Evolutionary conservation across 2,113 vertebrate genomes (phyloP).

Genomic region (Seriola aureovittata): DNA sequence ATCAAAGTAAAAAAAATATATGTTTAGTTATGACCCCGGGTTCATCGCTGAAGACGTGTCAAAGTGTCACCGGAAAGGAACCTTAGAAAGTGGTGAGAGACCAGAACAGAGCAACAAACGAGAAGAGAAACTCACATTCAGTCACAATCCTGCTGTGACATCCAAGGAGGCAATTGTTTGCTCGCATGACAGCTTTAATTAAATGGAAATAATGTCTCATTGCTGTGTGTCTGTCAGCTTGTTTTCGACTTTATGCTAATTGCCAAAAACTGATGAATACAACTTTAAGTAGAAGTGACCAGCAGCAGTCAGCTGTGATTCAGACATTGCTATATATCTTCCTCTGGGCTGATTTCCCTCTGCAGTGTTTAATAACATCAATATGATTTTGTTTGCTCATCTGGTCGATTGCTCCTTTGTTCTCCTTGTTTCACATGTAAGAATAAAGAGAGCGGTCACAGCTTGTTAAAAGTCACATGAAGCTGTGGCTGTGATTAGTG

Average conservation of each 20-base stretch:
- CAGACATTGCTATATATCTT: not conserved
- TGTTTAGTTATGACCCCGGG: too few relatives aligned
- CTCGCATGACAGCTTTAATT: not conserved
- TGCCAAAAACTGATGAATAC: not conserved
- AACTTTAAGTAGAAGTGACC: not conserved
- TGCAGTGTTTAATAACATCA: not conserved
- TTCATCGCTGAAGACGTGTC: too few relatives aligned
- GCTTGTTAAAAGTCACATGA: slow-evolving; percentile 50
- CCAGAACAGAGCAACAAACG: too few relatives aligned
- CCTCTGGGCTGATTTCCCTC: not conserved
- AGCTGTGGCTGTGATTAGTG: slow-evolving; percentile 26
- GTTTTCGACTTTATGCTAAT: too few relatives aligned
- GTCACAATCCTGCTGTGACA: not conserved
- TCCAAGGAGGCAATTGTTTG: not conserved
- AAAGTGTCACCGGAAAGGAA: too few relatives aligned
- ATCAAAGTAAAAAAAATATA: too few relatives aligned
- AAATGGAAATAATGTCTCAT: too few relatives aligned
- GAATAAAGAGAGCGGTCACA: slow-evolving; percentile 7
- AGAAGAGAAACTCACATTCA: too few relatives aligned
- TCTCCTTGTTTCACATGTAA: not conserved
- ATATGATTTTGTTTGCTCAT: not conserved
- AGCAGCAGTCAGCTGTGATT: not conserved
- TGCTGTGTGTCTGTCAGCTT: too few relatives aligned
- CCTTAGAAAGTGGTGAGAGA: too few relatives aligned
- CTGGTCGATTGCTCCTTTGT: slow-evolving; percentile 4